Conservation (phyloP, 2,113 vertebrate species). For the Paratilapia polleni region DNA sequence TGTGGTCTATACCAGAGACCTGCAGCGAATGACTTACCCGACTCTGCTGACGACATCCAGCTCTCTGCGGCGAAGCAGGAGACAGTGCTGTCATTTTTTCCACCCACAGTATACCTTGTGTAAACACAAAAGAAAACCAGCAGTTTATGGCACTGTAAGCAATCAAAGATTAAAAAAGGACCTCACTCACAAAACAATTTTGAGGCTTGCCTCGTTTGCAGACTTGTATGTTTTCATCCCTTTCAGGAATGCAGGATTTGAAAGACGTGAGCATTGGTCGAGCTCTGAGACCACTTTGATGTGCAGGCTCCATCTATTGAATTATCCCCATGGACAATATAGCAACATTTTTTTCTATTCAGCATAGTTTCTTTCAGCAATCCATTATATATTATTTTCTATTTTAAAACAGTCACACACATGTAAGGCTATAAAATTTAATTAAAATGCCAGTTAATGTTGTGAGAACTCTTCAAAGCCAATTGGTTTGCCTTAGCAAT, state of each 20-base stretch:
- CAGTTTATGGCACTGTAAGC: slow-evolving; percentile 55
- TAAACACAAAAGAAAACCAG: slow-evolving; percentile 58
- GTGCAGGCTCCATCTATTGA: background rate
- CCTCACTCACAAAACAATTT: slow-evolving; percentile 24
- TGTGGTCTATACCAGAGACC: background rate
- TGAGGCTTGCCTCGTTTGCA: slow-evolving; percentile 19
- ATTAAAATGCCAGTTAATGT: background rate
- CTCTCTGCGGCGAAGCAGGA: slow-evolving; percentile 34
- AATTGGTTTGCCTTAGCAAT: background rate
- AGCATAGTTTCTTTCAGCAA: background rate
- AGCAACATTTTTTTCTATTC: background rate
- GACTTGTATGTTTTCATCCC: background rate
- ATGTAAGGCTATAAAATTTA: rapidly evolving
- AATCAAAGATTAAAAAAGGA: slow-evolving; percentile 24
- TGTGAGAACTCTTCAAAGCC: background rate
- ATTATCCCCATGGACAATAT: background rate
- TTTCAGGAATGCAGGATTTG: background rate
- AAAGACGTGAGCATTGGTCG: background rate
- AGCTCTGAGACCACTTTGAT: background rate
- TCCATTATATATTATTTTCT: rapidly evolving
- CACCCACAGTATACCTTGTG: slow-evolving; percentile 37
- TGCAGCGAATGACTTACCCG: slow-evolving; percentile 17
- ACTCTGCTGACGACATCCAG: slow-evolving; percentile 23
- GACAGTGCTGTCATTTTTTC: slow-evolving; percentile 49
- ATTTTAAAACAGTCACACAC: background rate